Percentiles rank a stretch among this genome's conserved stretches.
Conservation (phyloP, 2,888 invertebrate genomes). For the Drosophila glabriapex region DNA sequence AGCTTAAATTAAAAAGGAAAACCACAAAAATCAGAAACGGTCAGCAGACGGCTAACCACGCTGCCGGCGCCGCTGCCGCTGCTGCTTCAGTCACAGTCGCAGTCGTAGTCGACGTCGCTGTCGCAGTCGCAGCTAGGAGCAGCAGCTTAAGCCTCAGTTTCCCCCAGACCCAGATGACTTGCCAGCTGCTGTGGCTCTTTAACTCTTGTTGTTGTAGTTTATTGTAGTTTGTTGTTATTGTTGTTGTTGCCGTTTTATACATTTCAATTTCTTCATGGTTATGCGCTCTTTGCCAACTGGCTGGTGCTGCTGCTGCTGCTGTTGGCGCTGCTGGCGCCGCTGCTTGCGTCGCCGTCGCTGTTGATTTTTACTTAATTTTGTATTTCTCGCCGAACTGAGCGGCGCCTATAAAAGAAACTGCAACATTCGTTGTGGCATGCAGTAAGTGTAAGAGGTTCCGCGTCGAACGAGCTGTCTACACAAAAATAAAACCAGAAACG, state of each 20-base stretch:
- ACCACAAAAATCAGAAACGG: slow-evolving; percentile 60
- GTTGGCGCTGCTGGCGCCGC: slow-evolving; percentile 17
- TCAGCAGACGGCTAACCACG: slow-evolving; percentile 37
- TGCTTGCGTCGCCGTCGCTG: slow-evolving; percentile 18
- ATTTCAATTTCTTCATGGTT: slow-evolving; percentile 82
- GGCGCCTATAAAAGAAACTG: slow-evolving; percentile 85
- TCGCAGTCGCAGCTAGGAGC: slow-evolving; percentile 66
- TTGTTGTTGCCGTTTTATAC: slow-evolving; percentile 60
- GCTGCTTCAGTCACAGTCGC: background rate
- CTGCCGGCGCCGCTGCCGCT: background rate
- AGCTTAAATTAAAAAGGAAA: slow-evolving; percentile 53
- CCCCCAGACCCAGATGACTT: slow-evolving; percentile 73
- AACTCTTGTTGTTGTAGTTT: slow-evolving; percentile 25
- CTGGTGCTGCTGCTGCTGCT: slow-evolving; percentile 30
- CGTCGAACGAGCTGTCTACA: slow-evolving; percentile 74
- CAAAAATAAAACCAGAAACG: background rate
- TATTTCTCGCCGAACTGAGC: slow-evolving; percentile 74
- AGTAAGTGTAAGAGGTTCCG: slow-evolving; percentile 85
- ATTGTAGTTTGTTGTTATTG: slow-evolving; percentile 35
- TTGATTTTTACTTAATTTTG: slow-evolving; percentile 79
- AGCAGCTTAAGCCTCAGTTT: slow-evolving; percentile 47
- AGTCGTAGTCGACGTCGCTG: slow-evolving; percentile 23
- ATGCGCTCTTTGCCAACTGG: slow-evolving; percentile 78
- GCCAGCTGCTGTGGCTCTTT: slow-evolving; percentile 60
- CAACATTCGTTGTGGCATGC: slow-evolving; percentile 83